Conservation (phyloP, 2,113 vertebrate genomes). For the Meles meles region DNA sequence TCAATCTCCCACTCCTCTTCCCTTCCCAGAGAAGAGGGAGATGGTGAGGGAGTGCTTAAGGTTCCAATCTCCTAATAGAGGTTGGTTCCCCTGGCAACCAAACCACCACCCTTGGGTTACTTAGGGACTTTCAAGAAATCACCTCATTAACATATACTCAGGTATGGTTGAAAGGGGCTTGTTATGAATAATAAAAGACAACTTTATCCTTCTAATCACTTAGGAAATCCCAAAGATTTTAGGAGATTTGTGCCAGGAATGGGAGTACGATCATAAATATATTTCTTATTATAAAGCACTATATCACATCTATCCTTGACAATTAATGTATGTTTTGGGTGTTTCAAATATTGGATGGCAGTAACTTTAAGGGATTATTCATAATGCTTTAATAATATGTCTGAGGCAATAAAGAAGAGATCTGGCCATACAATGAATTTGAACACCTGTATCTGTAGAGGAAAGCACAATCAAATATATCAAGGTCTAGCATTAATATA, state of each 20-base stretch:
- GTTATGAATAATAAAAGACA: neutral
- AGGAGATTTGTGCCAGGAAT: neutral
- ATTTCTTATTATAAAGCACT: neutral
- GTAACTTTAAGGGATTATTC: neutral
- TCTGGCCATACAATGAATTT: neutral
- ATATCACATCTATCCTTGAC: neutral
- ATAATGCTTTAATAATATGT: neutral
- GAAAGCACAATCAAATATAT: neutral
- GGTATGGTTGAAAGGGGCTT: neutral
- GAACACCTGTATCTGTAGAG: neutral
- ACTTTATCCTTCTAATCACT: neutral
- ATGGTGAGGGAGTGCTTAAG: neutral
- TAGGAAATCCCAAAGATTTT: neutral
- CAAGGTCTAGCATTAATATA: neutral
- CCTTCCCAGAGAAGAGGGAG: neutral
- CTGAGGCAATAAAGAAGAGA: conserved; percentile 23
- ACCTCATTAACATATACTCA: neutral
- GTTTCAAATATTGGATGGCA: neutral
- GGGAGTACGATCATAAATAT: neutral
- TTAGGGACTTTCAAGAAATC: neutral
- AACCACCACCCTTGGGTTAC: neutral
- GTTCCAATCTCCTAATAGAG: neutral
- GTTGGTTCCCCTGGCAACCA: neutral
- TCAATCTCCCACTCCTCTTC: neutral
- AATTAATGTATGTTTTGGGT: neutral